These are phyloP conservation scores for Rhagium mordax DNA, from an alignment of 2,888 invertebrate genomes.

Conservation along the genomic window DNA sequence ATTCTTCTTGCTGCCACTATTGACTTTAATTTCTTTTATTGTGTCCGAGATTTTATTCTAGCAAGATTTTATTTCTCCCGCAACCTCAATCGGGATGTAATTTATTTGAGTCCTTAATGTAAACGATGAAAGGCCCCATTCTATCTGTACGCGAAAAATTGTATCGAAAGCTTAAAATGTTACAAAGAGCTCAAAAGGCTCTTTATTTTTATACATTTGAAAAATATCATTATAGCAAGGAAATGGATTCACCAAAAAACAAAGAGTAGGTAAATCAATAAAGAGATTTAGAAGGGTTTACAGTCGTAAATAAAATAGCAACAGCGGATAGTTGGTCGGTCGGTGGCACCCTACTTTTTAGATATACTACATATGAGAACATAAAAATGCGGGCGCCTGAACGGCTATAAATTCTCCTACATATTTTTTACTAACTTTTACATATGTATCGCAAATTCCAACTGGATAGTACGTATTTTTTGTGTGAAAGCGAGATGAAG, in stretches of 20 bases:
- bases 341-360: constrained; percentile 55
- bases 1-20: not conserved
- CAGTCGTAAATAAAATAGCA: constrained; percentile 57
- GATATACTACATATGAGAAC: constrained; percentile 63
- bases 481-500: not conserved
- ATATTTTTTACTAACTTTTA: constrained; percentile 61
- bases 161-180: constrained; percentile 1
- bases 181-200: constrained; percentile 2
- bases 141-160: not conserved
- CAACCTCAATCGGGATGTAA: not conserved
- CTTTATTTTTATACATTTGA: not conserved
- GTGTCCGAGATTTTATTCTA: not conserved
- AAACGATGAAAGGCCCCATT: not conserved
- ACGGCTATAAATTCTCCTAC: constrained; percentile 60
- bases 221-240: constrained; percentile 27
- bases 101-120: not conserved
- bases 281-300: constrained; percentile 51
- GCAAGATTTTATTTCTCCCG: not conserved
- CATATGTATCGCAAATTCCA: constrained; percentile 58
- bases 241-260: constrained; percentile 44
- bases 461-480: constrained; percentile 34
- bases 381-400: constrained; percentile 62
- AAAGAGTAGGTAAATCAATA: constrained; percentile 51
- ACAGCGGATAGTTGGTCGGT: constrained; percentile 52
- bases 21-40: constrained; percentile 13